phyloP scores from a whole-genome alignment of 2,113 vertebrate species.

The Nestor notabilis region DNA sequence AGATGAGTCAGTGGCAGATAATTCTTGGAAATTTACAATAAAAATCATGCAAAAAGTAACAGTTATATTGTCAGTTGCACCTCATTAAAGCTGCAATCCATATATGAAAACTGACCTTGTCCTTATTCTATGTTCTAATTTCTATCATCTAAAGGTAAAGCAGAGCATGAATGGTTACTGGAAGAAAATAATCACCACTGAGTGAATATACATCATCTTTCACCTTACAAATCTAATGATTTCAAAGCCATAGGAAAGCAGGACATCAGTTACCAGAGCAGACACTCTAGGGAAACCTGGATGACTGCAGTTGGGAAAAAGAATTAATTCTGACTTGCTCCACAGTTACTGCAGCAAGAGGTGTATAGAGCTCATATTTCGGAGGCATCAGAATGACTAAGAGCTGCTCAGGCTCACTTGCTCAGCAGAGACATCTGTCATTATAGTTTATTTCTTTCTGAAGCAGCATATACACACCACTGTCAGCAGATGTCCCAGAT shows the following conservation, averaged over 20 bases:
- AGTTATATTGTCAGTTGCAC: accelerated
- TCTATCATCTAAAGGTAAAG: neutral
- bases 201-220: neutral
- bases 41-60: neutral
- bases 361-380: neutral
- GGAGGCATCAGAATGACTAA: accelerated
- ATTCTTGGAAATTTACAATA: neutral
- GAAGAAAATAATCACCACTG: neutral
- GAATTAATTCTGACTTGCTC: neutral
- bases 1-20: neutral
- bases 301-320: accelerated
- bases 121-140: neutral
- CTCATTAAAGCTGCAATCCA: neutral
- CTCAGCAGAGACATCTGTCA: neutral
- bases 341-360: neutral
- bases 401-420: neutral
- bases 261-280: neutral
- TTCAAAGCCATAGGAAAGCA: neutral
- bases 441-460: too few relatives aligned
- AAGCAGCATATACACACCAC: neutral
- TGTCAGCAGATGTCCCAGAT: neutral
- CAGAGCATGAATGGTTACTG: neutral
- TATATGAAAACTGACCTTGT: neutral
- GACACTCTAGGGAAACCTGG: neutral
- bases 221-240: neutral